Base-by-base conservation (phyloP, 2,113 vertebrate genomes). In the Eclectus roratus region DNA sequence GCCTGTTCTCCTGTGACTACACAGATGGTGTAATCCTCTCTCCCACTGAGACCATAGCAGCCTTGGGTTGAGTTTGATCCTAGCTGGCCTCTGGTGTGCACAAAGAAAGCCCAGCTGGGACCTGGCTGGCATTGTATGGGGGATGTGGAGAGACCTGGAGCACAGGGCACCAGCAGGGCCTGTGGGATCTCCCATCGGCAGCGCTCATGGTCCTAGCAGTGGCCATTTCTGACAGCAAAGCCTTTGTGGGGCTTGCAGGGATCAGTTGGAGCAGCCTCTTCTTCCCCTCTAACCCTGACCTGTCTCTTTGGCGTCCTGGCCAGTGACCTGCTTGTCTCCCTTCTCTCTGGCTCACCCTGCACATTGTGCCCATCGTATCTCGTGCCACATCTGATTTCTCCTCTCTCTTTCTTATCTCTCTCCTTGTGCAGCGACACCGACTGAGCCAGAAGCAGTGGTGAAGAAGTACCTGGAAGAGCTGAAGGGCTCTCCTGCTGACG, bases 371-470 rank as follows among this genome's bases (percentile, higher is more conserved):
- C 2, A 0, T 64, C 7, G 0, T 5, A 9, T 10, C 73, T 71
- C 10, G 1, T 5, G 2, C 17, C 2, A 1, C 17, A 27, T 35
- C 86, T 97, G 39, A 91, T 33, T 31, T 24, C 19, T 52, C 52
- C 29, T 71, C 14, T 69, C 43, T 70, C 47, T 79, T 79, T 21
- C 19, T 47, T 47, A 0, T 53, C 66, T 93, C 43, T 91, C 35
- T 53, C 43, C 25, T 24, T 63, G 49, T 89, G 33, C 88, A 98
- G 97, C 31, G 6, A 72, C 60, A 7, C 43, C 63, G 18, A 94
- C 80, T 0, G 98, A 98, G 73, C 98, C 98, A 2, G 98, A 98
- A 46, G 97, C 97, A 20, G 98, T 98, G 95, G 97, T 98, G 91
- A 97, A 73, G 80, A 98, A 76, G 69, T 98, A 98, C 81, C 85